Conservation (phyloP, 2,113 vertebrate species). For the Acrocephalus arundinaceus region DNA sequence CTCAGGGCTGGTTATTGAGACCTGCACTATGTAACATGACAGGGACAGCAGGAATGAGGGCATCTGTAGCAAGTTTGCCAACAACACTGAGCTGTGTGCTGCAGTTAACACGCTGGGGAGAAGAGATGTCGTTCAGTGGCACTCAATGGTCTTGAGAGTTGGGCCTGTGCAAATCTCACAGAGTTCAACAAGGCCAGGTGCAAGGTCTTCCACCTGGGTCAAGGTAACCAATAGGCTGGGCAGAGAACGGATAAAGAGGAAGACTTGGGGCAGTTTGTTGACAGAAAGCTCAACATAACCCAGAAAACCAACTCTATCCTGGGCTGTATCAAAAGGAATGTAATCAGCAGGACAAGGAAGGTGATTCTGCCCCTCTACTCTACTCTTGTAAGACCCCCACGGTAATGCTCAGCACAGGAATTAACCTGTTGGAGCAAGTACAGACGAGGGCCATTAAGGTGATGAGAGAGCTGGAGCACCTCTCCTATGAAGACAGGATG, state of each 20-base stretch:
- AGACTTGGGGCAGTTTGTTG: background rate
- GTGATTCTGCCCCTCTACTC: background rate
- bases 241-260: background rate
- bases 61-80: background rate
- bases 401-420: background rate
- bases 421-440: background rate
- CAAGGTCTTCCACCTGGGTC: background rate
- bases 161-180: background rate
- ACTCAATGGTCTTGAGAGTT: background rate
- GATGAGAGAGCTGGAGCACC: background rate
- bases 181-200: background rate
- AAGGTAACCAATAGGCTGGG: background rate
- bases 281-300: background rate
- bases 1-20: background rate
- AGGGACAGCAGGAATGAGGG: background rate
- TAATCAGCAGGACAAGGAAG: background rate
- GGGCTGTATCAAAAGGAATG: background rate
- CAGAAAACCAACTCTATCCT: background rate
- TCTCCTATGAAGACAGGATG: background rate
- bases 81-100: background rate
- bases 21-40: too few relatives aligned
- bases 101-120: fast-evolving
- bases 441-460: background rate
- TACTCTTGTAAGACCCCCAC: background rate
- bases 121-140: background rate